phyloP scores from a whole-genome alignment of 2,888 invertebrate genomes.

The Orchestes rusci region DNA sequence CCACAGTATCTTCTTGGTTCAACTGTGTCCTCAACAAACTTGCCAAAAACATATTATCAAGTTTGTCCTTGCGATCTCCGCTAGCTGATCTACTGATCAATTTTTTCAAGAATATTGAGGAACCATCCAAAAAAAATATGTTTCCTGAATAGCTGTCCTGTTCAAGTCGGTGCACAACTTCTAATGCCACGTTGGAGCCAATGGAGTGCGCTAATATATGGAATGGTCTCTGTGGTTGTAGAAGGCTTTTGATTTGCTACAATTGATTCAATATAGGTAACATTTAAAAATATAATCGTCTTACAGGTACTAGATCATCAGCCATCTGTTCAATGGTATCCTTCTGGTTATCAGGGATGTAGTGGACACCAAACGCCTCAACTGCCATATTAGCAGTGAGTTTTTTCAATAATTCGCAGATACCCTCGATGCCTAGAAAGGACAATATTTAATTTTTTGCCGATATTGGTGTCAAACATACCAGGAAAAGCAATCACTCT shows the following conservation, averaged over 20 bases:
- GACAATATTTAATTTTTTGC: neutral
- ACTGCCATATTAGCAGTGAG: conserved; percentile 48
- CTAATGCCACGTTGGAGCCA: conserved; percentile 70
- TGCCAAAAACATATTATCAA: conserved; percentile 49
- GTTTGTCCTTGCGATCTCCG: conserved; percentile 35
- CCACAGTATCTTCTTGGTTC: neutral
- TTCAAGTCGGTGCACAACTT: conserved; percentile 68
- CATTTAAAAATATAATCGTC: conserved; percentile 5
- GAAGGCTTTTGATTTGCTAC: conserved; percentile 5
- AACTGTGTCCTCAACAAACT: conserved; percentile 34
- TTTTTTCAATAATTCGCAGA: conserved; percentile 48
- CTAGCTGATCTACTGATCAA: conserved; percentile 43
- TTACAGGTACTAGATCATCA: conserved; percentile 24
- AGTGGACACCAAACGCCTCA: conserved; percentile 51
- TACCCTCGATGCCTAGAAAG: conserved; percentile 63
- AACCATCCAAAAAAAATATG: conserved; percentile 72
- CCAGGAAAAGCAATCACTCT: conserved; percentile 13
- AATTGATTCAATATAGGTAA: neutral
- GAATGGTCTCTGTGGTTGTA: conserved; percentile 47
- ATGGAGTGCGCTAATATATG: conserved; percentile 85
- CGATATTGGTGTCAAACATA: neutral
- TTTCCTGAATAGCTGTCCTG: conserved; percentile 55
- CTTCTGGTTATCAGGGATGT: conserved; percentile 44
- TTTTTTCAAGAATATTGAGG: conserved; percentile 55
- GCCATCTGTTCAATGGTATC: conserved; percentile 49